phyloP scores from a whole-genome alignment of 2,113 vertebrate species.

The Pangasianodon hypophthalmus region DNA sequence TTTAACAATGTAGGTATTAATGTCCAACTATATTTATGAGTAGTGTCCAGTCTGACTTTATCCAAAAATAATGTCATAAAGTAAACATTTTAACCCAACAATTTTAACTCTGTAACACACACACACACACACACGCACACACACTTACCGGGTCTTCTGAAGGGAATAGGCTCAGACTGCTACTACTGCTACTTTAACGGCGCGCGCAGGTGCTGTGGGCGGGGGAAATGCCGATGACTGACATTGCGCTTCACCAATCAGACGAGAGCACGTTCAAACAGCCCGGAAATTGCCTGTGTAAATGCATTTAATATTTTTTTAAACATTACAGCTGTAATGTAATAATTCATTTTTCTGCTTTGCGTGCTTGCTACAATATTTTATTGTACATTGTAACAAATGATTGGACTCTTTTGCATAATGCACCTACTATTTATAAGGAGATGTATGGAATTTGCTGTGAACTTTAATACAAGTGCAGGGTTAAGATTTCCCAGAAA shows the following conservation, averaged over 20 bases:
- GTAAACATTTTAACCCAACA: neutral
- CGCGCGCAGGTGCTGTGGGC: conserved; percentile 24
- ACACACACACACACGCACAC: neutral
- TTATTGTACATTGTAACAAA: neutral
- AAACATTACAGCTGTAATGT: neutral
- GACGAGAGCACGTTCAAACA: neutral
- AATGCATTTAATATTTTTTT: neutral
- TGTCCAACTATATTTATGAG: neutral
- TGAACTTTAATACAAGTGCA: neutral
- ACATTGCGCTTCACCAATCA: conserved; percentile 34
- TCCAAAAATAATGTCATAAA: neutral
- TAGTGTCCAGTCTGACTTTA: neutral
- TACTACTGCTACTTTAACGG: conserved; percentile 14
- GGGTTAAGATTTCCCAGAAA: neutral
- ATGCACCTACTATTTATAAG: neutral
- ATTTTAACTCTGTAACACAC: neutral
- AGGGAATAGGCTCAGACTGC: neutral
- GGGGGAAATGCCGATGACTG: conserved; percentile 20
- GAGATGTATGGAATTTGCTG: neutral
- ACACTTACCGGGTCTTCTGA: conserved; percentile 24
- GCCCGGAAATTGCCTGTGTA: neutral
- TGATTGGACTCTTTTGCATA: neutral
- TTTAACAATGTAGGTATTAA: neutral
- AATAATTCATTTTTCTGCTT: neutral
- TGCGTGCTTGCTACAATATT: neutral